These are phyloP conservation scores for Drosophila kurseongensis DNA, from an alignment of 1,140 invertebrate genomes.

Conservation along the genomic window DNA sequence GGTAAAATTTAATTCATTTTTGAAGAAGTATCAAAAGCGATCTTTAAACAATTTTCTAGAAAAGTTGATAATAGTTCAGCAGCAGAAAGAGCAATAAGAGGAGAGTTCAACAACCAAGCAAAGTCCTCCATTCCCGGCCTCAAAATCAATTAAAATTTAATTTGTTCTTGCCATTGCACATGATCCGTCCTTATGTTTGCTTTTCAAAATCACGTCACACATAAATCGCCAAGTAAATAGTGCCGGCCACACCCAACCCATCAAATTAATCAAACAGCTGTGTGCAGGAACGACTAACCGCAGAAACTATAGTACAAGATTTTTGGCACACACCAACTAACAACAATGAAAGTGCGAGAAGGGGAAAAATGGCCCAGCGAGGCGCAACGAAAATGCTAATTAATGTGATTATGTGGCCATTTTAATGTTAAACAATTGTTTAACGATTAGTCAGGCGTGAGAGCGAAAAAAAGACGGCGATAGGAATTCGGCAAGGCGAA, in stretches of 20 bases:
- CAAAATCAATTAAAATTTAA: background rate
- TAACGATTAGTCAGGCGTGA: conserved; percentile 80
- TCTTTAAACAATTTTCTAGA: background rate
- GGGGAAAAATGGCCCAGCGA: conserved; percentile 25
- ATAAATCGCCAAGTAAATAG: conserved; percentile 35
- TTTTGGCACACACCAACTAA: conserved; percentile 42
- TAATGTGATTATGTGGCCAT: conserved; percentile 80
- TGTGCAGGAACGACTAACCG: background rate
- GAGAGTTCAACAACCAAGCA: background rate
- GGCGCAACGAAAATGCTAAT: conserved; percentile 76
- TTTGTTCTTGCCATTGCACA: conserved; percentile 2
- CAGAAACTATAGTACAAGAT: conserved; percentile 26
- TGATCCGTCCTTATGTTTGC: conserved; percentile 11
- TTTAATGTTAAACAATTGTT: conserved; percentile 82
- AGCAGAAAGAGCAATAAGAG: too few species aligned
- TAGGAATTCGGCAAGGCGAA: conserved; percentile 11
- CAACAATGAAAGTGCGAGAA: conserved; percentile 20
- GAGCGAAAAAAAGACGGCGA: background rate
- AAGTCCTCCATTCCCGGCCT: too few species aligned
- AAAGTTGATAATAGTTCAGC: too few species aligned
- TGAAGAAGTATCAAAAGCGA: background rate
- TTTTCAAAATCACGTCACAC: conserved; percentile 4
- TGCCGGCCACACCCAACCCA: conserved; percentile 41
- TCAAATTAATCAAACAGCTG: conserved; percentile 47
- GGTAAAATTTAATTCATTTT: background rate